These are phyloP conservation scores for Cyclargus thomasi DNA, from an alignment of 1,140 invertebrate species.

Conservation along the genomic window DNA sequence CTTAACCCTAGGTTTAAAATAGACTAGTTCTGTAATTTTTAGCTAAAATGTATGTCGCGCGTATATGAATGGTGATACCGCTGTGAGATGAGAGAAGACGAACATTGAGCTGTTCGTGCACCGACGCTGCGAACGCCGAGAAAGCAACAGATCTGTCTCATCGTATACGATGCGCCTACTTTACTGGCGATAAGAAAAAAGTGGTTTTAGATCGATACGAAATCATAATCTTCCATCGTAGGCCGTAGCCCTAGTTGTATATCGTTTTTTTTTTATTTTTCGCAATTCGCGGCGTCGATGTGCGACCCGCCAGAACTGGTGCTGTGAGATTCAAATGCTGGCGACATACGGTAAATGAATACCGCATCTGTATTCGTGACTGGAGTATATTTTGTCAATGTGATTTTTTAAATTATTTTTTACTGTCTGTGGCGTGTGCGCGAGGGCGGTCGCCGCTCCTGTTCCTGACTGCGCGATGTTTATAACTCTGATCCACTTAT, in stretches of 20 bases:
- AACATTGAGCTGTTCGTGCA: not conserved
- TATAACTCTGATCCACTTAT: conserved; percentile 51
- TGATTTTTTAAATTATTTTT: conserved; percentile 67
- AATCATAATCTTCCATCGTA: no score
- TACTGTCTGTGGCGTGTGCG: conserved; percentile 58
- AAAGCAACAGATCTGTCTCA: no score
- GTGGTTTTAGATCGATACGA: no score
- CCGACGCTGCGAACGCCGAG: no score
- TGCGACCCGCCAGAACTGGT: conserved; percentile 41
- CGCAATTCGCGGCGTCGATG: no score
- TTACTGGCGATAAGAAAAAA: no score
- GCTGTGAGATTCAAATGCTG: conserved; percentile 66
- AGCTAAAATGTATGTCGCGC: conserved; percentile 58
- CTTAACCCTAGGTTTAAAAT: conserved; percentile 60
- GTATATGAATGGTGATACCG: conserved; percentile 55
- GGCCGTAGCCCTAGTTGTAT: no score
- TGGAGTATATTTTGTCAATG: conserved; percentile 63
- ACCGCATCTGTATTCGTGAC: conserved; percentile 53
- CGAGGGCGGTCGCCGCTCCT: conserved; percentile 68
- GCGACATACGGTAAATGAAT: conserved; percentile 57
- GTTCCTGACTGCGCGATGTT: conserved; percentile 65
- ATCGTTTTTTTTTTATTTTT: no score
- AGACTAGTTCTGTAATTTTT: conserved; percentile 59
- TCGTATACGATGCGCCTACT: no score
- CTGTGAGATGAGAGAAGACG: conserved; percentile 30